Evolutionary conservation across 1,140 invertebrate species (phyloP).

Genomic region (Cotesia chilonis): DNA sequence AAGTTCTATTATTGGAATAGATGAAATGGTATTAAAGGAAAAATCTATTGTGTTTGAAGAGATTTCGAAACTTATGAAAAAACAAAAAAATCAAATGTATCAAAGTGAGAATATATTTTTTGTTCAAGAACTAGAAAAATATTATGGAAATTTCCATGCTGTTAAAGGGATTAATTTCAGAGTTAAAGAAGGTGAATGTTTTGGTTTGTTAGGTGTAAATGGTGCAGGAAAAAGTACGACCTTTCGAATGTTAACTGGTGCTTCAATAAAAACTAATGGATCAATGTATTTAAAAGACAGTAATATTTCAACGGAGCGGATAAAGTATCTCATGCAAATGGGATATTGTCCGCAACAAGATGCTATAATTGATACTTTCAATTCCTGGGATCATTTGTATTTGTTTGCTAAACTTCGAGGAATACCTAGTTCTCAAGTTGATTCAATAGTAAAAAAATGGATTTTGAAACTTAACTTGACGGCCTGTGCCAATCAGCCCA

Average conservation of each 20-base stretch:
- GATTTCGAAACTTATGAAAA: constrained; percentile 44
- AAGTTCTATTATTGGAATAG: constrained; percentile 39
- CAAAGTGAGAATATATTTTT: constrained; percentile 52
- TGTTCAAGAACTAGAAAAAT: constrained; percentile 72
- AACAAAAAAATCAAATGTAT: neutral
- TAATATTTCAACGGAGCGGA: constrained; percentile 29
- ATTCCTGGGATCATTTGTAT: constrained; percentile 74
- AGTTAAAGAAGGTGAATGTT: constrained; percentile 81
- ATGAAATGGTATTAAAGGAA: constrained; percentile 60
- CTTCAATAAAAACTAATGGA: constrained; percentile 69
- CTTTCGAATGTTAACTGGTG: constrained; percentile 84
- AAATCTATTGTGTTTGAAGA: constrained; percentile 53
- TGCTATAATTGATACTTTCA: constrained; percentile 75
- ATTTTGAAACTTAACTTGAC: constrained; percentile 63
- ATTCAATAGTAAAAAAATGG: constrained; percentile 66
- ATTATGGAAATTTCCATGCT: constrained; percentile 69
- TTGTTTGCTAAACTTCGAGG: constrained; percentile 76
- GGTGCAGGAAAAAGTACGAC: constrained; percentile 93
- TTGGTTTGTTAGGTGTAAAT: constrained; percentile 80
- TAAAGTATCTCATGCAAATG: constrained; percentile 65
- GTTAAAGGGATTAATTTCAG: constrained; percentile 78
- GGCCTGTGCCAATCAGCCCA: constrained; percentile 61
- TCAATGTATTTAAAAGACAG: constrained; percentile 42
- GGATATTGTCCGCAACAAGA: constrained; percentile 80
- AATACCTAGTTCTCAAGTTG: constrained; percentile 64